A percentile compares a stretch with the other conserved stretches of the same genome.
These are phyloP conservation scores for Scolopax rusticola DNA, from an alignment of 2,797 vertebrate genomes.

Conservation along the genomic window DNA sequence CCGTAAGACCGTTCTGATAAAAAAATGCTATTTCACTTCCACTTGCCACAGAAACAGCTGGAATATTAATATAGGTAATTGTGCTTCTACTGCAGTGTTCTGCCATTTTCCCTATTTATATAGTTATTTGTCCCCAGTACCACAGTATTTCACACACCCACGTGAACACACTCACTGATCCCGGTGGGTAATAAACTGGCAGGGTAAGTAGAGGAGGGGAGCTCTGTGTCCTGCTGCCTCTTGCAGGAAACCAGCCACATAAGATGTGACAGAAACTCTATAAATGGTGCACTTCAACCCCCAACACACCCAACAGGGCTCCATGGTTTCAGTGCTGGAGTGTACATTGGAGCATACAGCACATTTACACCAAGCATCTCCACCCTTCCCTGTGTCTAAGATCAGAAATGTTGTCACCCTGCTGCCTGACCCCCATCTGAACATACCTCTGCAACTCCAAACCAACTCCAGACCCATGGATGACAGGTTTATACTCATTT, in stretches of 20 bases:
- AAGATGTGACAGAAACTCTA: not conserved
- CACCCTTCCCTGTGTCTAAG: not conserved
- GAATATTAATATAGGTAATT: not conserved
- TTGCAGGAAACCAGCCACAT: not conserved
- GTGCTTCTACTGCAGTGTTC: not conserved
- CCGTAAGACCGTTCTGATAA: not conserved
- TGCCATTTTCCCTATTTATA: not conserved
- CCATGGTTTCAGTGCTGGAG: not conserved
- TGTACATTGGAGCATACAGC: not conserved
- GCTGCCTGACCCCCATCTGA: not conserved
- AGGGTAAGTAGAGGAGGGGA: not conserved
- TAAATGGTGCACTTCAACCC: not conserved
- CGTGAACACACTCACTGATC: not conserved
- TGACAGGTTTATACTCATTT: not conserved
- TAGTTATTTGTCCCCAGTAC: not conserved
- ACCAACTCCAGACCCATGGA: too few relatives aligned
- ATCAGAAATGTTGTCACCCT: not conserved
- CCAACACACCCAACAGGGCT: not conserved
- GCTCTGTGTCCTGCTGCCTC: not conserved
- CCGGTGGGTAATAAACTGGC: not conserved
- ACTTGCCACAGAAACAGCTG: not conserved
- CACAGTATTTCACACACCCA: accelerated
- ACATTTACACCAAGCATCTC: not conserved
- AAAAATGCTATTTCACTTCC: not conserved
- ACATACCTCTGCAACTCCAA: too few relatives aligned